Conservation (phyloP, 2,888 invertebrate genomes). For the Aphidius colemani region DNA sequence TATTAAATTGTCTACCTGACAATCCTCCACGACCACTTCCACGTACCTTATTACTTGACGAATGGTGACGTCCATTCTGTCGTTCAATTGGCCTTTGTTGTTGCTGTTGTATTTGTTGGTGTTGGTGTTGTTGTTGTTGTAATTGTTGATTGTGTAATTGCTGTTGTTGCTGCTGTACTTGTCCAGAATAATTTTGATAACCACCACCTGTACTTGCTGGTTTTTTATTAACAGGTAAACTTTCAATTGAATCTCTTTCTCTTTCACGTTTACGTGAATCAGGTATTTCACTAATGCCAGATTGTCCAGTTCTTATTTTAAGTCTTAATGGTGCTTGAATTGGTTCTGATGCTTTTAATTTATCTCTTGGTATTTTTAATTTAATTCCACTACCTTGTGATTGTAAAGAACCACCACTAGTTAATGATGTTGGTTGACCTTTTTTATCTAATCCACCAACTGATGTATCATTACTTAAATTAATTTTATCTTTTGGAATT, state of each 20-base stretch:
- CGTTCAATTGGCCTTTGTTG: slow-evolving; percentile 48
- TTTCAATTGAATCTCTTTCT: slow-evolving; percentile 40
- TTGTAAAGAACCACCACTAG: no score
- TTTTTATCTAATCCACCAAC: slow-evolving; percentile 38
- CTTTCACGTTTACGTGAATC: slow-evolving; percentile 29
- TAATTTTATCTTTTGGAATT: slow-evolving; percentile 67
- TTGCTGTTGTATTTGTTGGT: slow-evolving; percentile 32
- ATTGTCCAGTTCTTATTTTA: slow-evolving; percentile 72
- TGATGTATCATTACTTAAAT: slow-evolving; percentile 48
- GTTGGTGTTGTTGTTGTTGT: slow-evolving; percentile 31
- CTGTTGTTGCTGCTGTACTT: slow-evolving; percentile 20
- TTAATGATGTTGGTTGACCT: slow-evolving; percentile 39
- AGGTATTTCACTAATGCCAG: slow-evolving; percentile 33
- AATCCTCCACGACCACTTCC: slow-evolving; percentile 50
- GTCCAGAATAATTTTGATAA: slow-evolving; percentile 5
- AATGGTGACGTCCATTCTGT: slow-evolving; percentile 57
- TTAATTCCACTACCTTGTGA: slow-evolving; percentile 63
- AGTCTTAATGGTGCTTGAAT: slow-evolving; percentile 67
- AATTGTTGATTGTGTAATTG: slow-evolving; percentile 43
- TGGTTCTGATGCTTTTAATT: slow-evolving; percentile 64
- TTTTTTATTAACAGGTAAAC: slow-evolving; percentile 39
- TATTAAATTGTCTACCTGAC: slow-evolving; percentile 43
- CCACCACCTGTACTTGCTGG: slow-evolving; percentile 3
- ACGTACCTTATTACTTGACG: slow-evolving; percentile 59
- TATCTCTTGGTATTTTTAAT: slow-evolving; percentile 81